phyloP scores from a whole-genome alignment of 1,140 invertebrate genomes.

The Tetragnatha versicolor region DNA sequence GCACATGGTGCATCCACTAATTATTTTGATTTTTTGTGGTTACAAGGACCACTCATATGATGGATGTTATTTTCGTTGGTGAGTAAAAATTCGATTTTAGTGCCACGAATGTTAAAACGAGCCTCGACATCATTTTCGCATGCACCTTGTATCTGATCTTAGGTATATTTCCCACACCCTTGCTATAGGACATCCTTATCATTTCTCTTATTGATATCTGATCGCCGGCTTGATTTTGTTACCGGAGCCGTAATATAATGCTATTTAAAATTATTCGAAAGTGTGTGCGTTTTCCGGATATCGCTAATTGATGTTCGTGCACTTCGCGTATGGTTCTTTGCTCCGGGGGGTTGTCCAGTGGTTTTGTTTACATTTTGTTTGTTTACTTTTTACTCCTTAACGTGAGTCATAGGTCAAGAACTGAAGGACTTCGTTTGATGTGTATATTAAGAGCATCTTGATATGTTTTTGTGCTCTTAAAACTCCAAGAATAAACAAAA shows the following conservation, averaged over 20 bases:
- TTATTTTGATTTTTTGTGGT: slow-evolving; percentile 26
- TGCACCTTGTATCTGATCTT: not conserved
- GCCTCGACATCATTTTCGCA: slow-evolving; percentile 8
- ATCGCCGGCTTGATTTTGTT: not conserved
- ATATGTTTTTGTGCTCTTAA: too few species aligned
- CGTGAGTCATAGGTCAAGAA: not conserved
- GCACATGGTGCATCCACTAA: slow-evolving; percentile 31
- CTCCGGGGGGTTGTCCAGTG: not conserved
- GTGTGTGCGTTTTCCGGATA: not conserved
- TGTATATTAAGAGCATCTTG: too few species aligned
- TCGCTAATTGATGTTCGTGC: not conserved
- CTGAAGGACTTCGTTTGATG: too few species aligned
- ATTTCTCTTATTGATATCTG: not conserved
- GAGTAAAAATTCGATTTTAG: slow-evolving; percentile 5
- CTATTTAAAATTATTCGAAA: not conserved
- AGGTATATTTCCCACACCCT: slow-evolving; percentile 14
- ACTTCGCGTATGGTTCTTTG: not conserved
- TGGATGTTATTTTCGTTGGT: slow-evolving; percentile 51
- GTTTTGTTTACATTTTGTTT: slow-evolving; percentile 45
- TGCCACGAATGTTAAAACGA: not conserved
- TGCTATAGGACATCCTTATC: not conserved
- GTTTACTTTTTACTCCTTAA: not conserved
- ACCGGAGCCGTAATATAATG: not conserved
- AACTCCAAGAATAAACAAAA: too few species aligned
- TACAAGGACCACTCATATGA: slow-evolving; percentile 34